These are phyloP conservation scores for Lysandra coridon DNA, from an alignment of 2,888 invertebrate genomes.

Conservation along the genomic window DNA sequence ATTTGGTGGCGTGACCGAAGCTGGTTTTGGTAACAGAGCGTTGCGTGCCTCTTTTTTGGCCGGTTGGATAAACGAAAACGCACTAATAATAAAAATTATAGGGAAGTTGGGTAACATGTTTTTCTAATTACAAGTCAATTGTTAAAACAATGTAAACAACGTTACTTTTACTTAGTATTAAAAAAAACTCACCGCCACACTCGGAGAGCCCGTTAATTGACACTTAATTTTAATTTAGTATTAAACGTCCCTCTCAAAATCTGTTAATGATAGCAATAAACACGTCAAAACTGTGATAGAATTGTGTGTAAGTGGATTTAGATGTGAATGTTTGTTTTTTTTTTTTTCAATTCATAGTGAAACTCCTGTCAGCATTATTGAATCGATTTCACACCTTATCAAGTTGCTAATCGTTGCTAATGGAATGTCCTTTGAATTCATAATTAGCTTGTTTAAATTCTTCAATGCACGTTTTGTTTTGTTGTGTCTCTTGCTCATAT, in stretches of 20 bases:
- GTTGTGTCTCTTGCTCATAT: background rate
- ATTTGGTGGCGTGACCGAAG: background rate
- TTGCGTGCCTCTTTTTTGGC: background rate
- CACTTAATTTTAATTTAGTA: too few relatives aligned
- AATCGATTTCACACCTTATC: background rate
- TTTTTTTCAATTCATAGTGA: background rate
- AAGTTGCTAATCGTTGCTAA: background rate
- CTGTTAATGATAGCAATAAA: too few relatives aligned
- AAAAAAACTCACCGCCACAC: background rate
- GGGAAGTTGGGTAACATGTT: background rate
- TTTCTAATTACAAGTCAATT: background rate
- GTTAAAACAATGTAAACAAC: background rate
- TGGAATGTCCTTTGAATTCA: background rate
- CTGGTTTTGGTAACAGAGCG: background rate
- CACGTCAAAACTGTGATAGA: too few relatives aligned
- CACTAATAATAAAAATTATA: background rate
- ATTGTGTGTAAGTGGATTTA: too few relatives aligned
- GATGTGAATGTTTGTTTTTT: background rate
- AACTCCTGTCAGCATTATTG: background rate
- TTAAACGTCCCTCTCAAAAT: too few relatives aligned
- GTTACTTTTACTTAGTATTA: background rate
- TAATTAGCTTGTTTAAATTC: background rate
- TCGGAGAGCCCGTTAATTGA: too few relatives aligned
- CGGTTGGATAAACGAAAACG: constrained; percentile 3
- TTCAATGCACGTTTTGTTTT: background rate